Evolutionary conservation across 2,113 vertebrate species (phyloP).

Genomic region (Tapirus terrestris): DNA sequence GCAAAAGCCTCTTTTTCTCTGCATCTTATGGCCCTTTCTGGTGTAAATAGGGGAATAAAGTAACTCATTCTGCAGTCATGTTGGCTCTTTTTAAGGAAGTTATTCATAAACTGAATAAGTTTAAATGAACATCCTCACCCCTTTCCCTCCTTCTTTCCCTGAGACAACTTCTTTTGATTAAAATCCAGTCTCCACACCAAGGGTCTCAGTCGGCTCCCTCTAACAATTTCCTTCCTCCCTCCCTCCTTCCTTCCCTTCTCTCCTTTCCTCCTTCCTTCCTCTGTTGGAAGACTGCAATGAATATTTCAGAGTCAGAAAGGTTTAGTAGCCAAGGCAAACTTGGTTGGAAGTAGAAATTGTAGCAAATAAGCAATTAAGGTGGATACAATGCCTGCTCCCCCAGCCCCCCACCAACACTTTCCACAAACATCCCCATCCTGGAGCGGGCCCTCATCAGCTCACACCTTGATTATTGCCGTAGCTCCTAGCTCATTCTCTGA

Average conservation of each 20-base stretch:
- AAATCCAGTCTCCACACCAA: background rate
- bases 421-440: background rate
- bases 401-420: background rate
- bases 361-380: conserved; percentile 68
- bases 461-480: conserved; percentile 59
- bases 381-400: background rate
- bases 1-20: background rate
- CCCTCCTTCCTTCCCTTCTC: background rate
- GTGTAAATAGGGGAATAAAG: background rate
- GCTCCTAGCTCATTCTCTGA: background rate
- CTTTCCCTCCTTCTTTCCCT: background rate
- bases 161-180: background rate
- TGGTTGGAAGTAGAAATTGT: conserved; percentile 42
- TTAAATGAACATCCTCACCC: background rate
- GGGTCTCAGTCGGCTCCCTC: background rate
- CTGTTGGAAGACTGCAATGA: conserved; percentile 32
- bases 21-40: background rate
- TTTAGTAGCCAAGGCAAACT: conserved; percentile 70
- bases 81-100: background rate
- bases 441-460: conserved; percentile 51
- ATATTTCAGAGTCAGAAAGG: conserved; percentile 60
- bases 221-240: background rate
- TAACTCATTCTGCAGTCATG: background rate
- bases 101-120: background rate
- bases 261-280: background rate